These are phyloP conservation scores for Indri indri DNA, from an alignment of 2,113 vertebrate genomes.

Conservation along the genomic window DNA sequence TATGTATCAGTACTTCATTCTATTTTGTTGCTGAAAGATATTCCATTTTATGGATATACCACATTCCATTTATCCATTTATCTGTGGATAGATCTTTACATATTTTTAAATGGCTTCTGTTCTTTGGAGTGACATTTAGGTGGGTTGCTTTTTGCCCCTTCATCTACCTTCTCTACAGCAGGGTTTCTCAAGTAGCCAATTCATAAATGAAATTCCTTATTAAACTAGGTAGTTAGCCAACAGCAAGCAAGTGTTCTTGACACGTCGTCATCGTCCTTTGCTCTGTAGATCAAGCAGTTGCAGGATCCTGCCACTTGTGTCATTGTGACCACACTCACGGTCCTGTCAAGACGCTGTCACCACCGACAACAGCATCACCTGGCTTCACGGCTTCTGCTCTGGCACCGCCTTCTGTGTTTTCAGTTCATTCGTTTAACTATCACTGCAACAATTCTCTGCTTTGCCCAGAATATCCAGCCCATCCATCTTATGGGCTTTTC, in stretches of 20 bases:
- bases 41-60: background rate
- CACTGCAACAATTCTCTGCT: background rate
- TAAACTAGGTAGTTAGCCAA: background rate
- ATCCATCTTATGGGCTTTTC: background rate
- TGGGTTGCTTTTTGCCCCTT: background rate
- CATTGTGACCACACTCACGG: background rate
- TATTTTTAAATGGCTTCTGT: background rate
- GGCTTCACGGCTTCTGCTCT: background rate
- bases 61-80: background rate
- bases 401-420: background rate
- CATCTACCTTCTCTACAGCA: background rate
- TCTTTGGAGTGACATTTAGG: background rate
- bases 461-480: background rate
- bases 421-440: background rate
- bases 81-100: background rate
- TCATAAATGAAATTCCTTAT: background rate
- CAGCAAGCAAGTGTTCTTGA: background rate
- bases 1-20: background rate
- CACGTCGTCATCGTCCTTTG: background rate
- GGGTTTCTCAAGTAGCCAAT: background rate
- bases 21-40: background rate
- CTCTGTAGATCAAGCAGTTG: background rate
- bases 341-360: background rate
- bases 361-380: background rate
- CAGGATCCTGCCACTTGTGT: background rate